Base-by-base conservation (phyloP, 2,113 vertebrate genomes). In the Proterorhinus semilunaris region DNA sequence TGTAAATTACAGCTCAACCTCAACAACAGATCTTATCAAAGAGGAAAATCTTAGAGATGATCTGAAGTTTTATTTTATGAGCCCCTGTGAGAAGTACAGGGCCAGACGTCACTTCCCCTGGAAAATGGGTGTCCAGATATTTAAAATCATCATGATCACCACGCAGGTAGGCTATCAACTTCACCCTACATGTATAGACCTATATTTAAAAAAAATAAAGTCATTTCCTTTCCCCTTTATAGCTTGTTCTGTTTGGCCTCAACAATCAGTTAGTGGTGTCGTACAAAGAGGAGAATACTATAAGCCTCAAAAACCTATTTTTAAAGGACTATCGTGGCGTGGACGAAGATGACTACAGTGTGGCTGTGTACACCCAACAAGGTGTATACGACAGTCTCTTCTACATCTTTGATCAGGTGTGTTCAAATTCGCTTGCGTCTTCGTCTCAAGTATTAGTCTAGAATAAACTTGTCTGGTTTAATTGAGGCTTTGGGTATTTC, bases 141-240 rank as follows among this genome's bases (percentile, higher is more conserved):
- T 98, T 80, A 99, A 99, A 92, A 98, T 99, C 53, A 81, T 95
- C 75, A 98, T 98, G 96, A 95, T 99, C 82, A 99, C 98, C 0
- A 93, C 94, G 10, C 98, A 99, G 94, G 98, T 99, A 48, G 0
- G n/a, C 45, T 36, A 36, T 36, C 27, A 36, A 17, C 53, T 48
- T 48, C 3, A 44, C 5, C 11, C 27, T 36, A 36, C 27, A 36
- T 36, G 27, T 36, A 36, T 36, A 36, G 4, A 1, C 27, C 27
- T 36, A 36, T 36, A 36, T 36, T 36, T 36, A 2, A 36, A 36
- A 36, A 36, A 36, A 27, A 27, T 1, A 36, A 17, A 8, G 21
- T 21, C 21, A 1, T 61, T 61, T 7, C 44, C 15, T n/a, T 42
- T 80, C 55, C 72, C 17, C 71, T 78, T 84, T 49, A 36, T 80